Evolutionary conservation across 2,113 vertebrate species (phyloP).

Genomic region (Climacteris rufus): DNA sequence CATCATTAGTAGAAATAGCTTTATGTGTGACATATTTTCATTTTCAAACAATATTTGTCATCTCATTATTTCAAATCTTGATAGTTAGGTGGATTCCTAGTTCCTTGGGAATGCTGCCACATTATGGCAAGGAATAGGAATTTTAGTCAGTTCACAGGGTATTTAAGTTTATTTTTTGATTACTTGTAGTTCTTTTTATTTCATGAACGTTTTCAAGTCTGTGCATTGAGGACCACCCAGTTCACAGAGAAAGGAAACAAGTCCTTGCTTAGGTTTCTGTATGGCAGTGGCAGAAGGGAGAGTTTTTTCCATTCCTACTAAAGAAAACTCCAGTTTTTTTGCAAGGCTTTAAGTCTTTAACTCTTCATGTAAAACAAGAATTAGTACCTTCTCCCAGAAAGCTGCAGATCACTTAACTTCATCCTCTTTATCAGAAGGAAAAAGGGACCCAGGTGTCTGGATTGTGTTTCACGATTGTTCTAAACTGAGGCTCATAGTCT

Average conservation of each 20-base stretch:
- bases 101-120: background rate
- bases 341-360: background rate
- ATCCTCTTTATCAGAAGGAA: background rate
- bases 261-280: background rate
- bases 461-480: background rate
- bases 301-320: background rate
- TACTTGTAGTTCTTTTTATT: background rate
- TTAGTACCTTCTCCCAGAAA: background rate
- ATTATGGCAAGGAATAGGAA: background rate
- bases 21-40: background rate
- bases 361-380: background rate
- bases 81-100: background rate
- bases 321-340: background rate
- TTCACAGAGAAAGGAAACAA: background rate
- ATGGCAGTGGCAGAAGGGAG: background rate
- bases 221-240: background rate
- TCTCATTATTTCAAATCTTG: conserved; percentile 8
- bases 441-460: background rate
- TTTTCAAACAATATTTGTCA: background rate
- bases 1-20: background rate
- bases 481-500: background rate
- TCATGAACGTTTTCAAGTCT: background rate
- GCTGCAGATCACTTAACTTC: background rate
- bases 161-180: background rate
- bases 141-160: background rate